Evolutionary conservation across 1,140 invertebrate species (phyloP).

Genomic region (Zophobas atratus): DNA sequence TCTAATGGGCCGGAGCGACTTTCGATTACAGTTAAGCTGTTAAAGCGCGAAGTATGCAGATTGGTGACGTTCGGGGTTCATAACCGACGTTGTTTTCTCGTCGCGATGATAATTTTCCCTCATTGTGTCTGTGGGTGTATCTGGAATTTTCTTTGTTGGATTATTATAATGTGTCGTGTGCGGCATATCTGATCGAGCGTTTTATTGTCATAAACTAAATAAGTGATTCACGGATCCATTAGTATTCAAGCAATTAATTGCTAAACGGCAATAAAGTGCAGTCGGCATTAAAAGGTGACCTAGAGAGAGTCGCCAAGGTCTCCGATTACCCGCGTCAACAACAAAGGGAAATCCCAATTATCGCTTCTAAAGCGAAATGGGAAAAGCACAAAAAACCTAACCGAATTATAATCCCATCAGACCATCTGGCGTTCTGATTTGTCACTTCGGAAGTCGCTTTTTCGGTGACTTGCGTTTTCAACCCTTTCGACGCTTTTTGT

Average conservation of each 20-base stretch:
- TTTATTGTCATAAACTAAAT: slow-evolving; percentile 39
- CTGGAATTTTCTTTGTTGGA: slow-evolving; percentile 30
- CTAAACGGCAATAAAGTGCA: slow-evolving; percentile 36
- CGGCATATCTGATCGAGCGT: slow-evolving; percentile 45
- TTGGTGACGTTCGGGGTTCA: not conserved
- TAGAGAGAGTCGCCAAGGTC: slow-evolving; percentile 42
- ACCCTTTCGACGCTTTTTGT: slow-evolving; percentile 27
- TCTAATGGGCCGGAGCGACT: not conserved
- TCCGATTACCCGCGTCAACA: slow-evolving; percentile 4
- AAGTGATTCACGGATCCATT: slow-evolving; percentile 32
- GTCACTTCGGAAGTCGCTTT: slow-evolving; percentile 21
- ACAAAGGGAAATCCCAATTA: slow-evolving; percentile 44
- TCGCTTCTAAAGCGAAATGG: not conserved
- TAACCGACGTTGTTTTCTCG: slow-evolving; percentile 24
- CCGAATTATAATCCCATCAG: slow-evolving; percentile 36
- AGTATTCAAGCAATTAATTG: slow-evolving; percentile 48
- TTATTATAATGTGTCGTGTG: slow-evolving; percentile 28
- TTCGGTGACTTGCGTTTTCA: slow-evolving; percentile 27
- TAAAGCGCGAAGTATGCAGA: slow-evolving; percentile 5
- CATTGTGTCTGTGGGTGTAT: not conserved
- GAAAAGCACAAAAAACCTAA: slow-evolving; percentile 16
- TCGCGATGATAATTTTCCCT: slow-evolving; percentile 24
- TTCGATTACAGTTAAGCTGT: not conserved
- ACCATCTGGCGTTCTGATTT: slow-evolving; percentile 32
- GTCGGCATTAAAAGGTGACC: slow-evolving; percentile 39